Percentiles rank a stretch among this genome's conserved stretches.
These are phyloP conservation scores for Tachuris rubrigastra DNA, from an alignment of 2,113 vertebrate genomes.

Conservation along the genomic window DNA sequence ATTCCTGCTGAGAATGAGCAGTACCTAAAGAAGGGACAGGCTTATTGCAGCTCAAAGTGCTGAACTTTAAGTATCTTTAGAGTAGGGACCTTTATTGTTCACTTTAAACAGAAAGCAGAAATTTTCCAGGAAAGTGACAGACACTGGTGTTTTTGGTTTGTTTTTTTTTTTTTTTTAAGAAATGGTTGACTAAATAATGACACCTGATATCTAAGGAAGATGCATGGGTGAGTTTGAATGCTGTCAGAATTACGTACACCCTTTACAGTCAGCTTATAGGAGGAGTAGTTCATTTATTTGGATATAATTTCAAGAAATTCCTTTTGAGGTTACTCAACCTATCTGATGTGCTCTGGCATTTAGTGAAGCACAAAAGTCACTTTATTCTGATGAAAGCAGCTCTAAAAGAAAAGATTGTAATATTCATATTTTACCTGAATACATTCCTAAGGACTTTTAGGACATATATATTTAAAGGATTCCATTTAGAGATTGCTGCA, in stretches of 20 bases:
- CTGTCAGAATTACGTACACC: background rate
- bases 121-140: background rate
- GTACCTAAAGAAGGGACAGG: background rate
- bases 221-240: background rate
- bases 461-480: background rate
- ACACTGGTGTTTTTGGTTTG: fast-evolving
- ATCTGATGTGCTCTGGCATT: background rate
- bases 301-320: background rate
- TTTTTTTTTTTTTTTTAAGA: background rate
- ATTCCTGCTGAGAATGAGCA: background rate
- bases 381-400: constrained; percentile 18
- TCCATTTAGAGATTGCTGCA: background rate
- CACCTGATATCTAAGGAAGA: background rate
- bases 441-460: background rate
- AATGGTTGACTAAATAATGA: background rate
- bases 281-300: background rate
- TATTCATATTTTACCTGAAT: background rate
- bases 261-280: background rate
- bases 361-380: constrained; percentile 5
- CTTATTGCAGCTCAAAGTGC: background rate
- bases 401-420: background rate
- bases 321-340: background rate
- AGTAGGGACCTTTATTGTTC: background rate
- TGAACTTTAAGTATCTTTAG: background rate
- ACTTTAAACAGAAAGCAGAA: background rate